Evolutionary conservation across 2,888 invertebrate species (phyloP).

Genomic region (Drosophila buzzatii): DNA sequence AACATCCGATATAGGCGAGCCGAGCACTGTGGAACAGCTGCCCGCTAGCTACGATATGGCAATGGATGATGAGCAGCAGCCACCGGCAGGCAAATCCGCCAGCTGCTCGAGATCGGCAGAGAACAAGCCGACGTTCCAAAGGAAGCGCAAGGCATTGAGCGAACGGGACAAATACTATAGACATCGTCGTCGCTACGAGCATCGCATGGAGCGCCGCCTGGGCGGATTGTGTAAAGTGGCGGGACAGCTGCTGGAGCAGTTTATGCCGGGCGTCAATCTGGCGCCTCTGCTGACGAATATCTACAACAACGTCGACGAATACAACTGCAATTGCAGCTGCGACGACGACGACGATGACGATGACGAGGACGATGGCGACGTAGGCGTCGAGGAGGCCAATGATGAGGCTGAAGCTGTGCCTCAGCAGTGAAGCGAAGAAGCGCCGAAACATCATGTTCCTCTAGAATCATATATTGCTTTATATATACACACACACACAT

Average conservation of each 20-base stretch:
- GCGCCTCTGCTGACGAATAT: constrained; percentile 39
- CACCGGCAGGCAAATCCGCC: neutral
- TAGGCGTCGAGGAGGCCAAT: neutral
- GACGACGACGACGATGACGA: constrained; percentile 10
- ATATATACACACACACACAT: constrained; percentile 4
- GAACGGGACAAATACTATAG: constrained; percentile 81
- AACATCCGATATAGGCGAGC: constrained; percentile 1
- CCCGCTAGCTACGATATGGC: constrained; percentile 7
- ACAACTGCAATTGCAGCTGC: constrained; percentile 43
- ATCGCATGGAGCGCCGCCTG: constrained; percentile 80
- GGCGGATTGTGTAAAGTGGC: constrained; percentile 75
- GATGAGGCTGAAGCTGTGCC: neutral
- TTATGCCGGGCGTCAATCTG: constrained; percentile 75
- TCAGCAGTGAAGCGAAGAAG: constrained; percentile 19
- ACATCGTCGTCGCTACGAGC: constrained; percentile 80
- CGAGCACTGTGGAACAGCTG: constrained; percentile 8
- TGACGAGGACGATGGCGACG: constrained; percentile 14
- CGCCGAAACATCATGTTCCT: constrained; percentile 46
- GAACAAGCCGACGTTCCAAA: constrained; percentile 2
- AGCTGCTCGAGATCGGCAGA: constrained; percentile 4
- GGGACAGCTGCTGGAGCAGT: constrained; percentile 71
- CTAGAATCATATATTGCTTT: constrained; percentile 16
- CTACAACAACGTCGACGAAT: constrained; percentile 32
- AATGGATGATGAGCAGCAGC: constrained; percentile 8
- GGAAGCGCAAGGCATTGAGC: constrained; percentile 35